Evolutionary conservation across 2,113 vertebrate species (phyloP).

Genomic region (Rattus rattus): DNA sequence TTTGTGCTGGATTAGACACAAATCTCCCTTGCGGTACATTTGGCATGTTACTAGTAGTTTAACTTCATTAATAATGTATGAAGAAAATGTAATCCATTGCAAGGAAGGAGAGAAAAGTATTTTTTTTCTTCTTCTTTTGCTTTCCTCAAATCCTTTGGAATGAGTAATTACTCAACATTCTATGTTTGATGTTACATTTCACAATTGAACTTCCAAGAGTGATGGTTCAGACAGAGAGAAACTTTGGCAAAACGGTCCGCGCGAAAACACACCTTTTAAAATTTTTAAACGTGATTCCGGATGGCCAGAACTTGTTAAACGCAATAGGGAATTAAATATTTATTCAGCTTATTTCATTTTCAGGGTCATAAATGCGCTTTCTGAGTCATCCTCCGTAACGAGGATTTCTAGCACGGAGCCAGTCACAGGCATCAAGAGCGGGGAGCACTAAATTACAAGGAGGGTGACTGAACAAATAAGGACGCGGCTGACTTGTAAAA

Average conservation of each 20-base stretch:
- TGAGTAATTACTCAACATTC: constrained; percentile 87
- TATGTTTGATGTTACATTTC: constrained; percentile 87
- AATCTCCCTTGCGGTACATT: constrained; percentile 99
- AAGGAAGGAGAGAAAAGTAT: constrained; percentile 90
- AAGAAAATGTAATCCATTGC: constrained; percentile 98
- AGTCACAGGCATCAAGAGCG: constrained; percentile 48
- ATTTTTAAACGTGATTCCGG: constrained; percentile 49
- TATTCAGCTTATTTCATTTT: constrained; percentile 77
- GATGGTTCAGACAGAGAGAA: constrained; percentile 57
- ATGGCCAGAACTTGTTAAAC: constrained; percentile 68
- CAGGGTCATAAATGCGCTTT: constrained; percentile 61
- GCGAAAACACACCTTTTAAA: constrained; percentile 59
- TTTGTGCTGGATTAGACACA: constrained; percentile 99
- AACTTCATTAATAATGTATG: constrained; percentile 99
- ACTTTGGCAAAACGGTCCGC: constrained; percentile 48
- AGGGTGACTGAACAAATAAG: constrained; percentile 54
- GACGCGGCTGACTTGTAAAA: not conserved
- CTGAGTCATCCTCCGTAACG: constrained; percentile 36
- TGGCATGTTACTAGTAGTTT: constrained; percentile 99
- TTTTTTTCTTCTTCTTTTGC: constrained; percentile 80
- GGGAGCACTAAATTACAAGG: constrained; percentile 56
- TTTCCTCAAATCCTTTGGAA: constrained; percentile 88
- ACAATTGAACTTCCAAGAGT: constrained; percentile 69
- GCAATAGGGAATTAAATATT: constrained; percentile 69
- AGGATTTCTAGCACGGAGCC: constrained; percentile 52